These are phyloP conservation scores for Parazoanthus darwini DNA, from an alignment of 92 coral and sea anemone species.

Conservation along the genomic window DNA sequence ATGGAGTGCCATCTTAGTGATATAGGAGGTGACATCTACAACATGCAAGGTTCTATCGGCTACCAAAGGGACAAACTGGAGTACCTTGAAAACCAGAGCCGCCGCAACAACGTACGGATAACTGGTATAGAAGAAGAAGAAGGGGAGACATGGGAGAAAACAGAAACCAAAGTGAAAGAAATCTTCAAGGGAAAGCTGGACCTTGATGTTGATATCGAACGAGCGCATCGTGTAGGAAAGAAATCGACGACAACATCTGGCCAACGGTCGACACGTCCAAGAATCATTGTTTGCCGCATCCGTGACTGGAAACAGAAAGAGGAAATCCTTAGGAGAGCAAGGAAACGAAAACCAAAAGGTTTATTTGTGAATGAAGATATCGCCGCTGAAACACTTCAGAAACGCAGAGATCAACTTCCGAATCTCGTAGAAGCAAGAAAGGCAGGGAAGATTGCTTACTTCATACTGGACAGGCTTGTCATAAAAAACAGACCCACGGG, in stretches of 20 bases:
- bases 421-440: too few species aligned
- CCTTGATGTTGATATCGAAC: not conserved
- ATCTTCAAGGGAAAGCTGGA: not conserved
- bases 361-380: slow-evolving; percentile 3
- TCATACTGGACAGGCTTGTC: not conserved
- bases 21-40: slow-evolving; percentile 1
- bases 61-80: slow-evolving; percentile 4
- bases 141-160: not conserved
- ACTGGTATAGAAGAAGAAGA: not conserved
- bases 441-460: not conserved
- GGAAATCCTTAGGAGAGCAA: not conserved
- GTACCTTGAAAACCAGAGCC: not conserved
- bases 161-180: too few species aligned
- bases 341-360: slow-evolving; percentile 9
- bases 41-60: slow-evolving; percentile 1
- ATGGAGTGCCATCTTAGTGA: not conserved
- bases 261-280: not conserved
- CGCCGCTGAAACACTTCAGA: slow-evolving; percentile 10
- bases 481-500: not conserved
- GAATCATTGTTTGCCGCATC: slow-evolving; percentile 7
- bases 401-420: slow-evolving; percentile 6
- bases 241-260: not conserved
- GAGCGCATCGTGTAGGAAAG: slow-evolving; percentile 1
- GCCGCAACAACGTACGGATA: too few species aligned
- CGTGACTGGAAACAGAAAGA: not conserved